phyloP scores from a whole-genome alignment of 1,140 invertebrate genomes.

The Drosophila navojoa region DNA sequence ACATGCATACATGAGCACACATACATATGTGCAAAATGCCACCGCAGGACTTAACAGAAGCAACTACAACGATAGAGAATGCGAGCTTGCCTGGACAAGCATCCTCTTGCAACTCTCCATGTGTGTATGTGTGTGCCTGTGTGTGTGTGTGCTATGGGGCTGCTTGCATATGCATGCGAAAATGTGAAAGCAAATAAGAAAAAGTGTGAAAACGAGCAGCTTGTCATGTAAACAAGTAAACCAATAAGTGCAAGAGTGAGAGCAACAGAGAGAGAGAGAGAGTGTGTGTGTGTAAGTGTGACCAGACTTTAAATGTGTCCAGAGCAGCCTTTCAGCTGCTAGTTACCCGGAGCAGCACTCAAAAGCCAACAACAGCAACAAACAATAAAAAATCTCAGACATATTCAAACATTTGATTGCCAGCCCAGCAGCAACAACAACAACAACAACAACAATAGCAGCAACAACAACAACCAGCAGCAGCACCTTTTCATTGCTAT shows the following conservation, averaged over 20 bases:
- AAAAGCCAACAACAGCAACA: not conserved
- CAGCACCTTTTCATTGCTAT: slow-evolving; percentile 2
- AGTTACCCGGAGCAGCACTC: slow-evolving; percentile 9
- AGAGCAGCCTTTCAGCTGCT: not conserved
- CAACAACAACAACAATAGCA: too few species aligned
- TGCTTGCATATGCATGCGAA: slow-evolving; percentile 81
- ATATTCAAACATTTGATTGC: slow-evolving; percentile 19
- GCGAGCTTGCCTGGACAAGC: slow-evolving; percentile 49
- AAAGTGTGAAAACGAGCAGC: slow-evolving; percentile 82
- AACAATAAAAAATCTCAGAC: slow-evolving; percentile 5
- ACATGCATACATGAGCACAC: slow-evolving; percentile 7
- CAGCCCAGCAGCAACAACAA: not conserved
- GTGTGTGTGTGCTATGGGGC: slow-evolving; percentile 43
- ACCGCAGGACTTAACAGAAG: slow-evolving; percentile 68
- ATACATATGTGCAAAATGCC: slow-evolving; percentile 42
- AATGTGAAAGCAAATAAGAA: slow-evolving; percentile 81
- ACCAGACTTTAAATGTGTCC: slow-evolving; percentile 27
- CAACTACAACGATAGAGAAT: slow-evolving; percentile 59
- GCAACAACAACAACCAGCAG: not conserved
- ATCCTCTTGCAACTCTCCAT: slow-evolving; percentile 3
- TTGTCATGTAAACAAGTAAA: slow-evolving; percentile 82
- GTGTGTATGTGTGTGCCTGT: slow-evolving; percentile 12
- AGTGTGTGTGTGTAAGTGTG: slow-evolving; percentile 5
- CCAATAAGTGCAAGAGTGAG: slow-evolving; percentile 50
- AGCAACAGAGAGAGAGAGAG: not conserved